These are phyloP conservation scores for Stegana nigrithorax DNA, from an alignment of 2,888 invertebrate genomes.

Conservation along the genomic window DNA sequence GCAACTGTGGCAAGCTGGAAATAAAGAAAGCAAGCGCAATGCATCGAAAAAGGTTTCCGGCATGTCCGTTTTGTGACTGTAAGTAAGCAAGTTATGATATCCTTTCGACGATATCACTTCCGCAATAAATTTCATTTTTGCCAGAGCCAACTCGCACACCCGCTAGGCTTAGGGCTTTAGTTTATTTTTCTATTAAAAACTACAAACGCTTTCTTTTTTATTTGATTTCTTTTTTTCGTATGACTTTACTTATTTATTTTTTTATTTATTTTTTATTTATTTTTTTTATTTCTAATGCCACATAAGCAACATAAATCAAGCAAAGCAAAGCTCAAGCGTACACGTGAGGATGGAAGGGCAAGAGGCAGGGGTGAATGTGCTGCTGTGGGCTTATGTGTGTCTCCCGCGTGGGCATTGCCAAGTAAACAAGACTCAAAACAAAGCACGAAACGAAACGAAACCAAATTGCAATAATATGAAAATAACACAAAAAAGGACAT, in stretches of 20 bases:
- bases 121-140: conserved; percentile 67
- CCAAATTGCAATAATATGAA: conserved; percentile 49
- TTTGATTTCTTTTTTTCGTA: no score
- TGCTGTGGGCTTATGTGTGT: background rate
- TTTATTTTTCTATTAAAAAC: conserved; percentile 67
- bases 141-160: no score
- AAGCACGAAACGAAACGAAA: conserved; percentile 23
- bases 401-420: background rate
- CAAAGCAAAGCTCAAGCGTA: no score
- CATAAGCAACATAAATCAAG: conserved; percentile 49
- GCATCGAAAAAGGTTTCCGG: conserved; percentile 29
- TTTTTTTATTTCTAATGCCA: conserved; percentile 18
- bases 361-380: no score
- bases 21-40: conserved; percentile 22
- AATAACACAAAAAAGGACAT: conserved; percentile 34
- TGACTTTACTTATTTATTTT: background rate
- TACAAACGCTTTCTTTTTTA: conserved; percentile 25
- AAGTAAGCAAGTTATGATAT: conserved; percentile 40
- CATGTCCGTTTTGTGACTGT: conserved; percentile 16
- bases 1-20: no score
- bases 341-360: no score
- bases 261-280: background rate
- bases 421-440: background rate
- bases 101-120: conserved; percentile 64
- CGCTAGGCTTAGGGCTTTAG: no score